phyloP scores from a whole-genome alignment of 2,797 vertebrate species.

The Etheostoma nigrum region DNA sequence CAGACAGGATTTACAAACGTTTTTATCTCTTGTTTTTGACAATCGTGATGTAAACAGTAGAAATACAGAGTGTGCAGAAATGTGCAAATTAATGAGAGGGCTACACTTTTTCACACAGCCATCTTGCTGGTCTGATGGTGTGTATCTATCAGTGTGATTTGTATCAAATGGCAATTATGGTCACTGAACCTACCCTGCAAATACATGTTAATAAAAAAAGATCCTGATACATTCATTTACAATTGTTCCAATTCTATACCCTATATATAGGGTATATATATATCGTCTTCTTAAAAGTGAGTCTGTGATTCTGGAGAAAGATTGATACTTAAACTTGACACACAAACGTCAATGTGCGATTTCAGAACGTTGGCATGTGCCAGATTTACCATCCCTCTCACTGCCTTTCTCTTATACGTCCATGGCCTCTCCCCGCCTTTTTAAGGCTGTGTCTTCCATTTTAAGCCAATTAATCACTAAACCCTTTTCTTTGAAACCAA shows the following conservation, averaged over 20 bases:
- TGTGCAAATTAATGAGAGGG: background rate
- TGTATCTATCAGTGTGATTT: background rate
- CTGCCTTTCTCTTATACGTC: too few species aligned
- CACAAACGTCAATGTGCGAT: too few species aligned
- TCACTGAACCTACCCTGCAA: background rate
- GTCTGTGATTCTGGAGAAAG: too few species aligned
- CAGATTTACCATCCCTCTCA: too few species aligned
- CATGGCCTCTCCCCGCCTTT: background rate
- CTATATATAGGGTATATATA: too few species aligned
- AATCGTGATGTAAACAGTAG: background rate
- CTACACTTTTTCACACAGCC: background rate
- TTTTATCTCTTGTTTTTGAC: background rate
- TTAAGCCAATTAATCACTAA: slow-evolving; percentile 18
- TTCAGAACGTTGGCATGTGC: too few species aligned
- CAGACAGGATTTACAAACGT: too few species aligned
- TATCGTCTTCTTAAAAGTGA: background rate
- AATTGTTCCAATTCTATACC: background rate
- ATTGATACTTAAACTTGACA: too few species aligned
- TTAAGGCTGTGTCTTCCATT: background rate
- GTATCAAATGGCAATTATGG: background rate
- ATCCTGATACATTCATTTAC: too few species aligned
- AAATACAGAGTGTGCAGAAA: background rate
- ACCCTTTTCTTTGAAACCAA: background rate
- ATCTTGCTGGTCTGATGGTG: background rate
- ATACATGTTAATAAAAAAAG: background rate